Evolutionary conservation across 2,888 invertebrate genomes (phyloP).

Genomic region (Lumbricus terrestris): DNA sequence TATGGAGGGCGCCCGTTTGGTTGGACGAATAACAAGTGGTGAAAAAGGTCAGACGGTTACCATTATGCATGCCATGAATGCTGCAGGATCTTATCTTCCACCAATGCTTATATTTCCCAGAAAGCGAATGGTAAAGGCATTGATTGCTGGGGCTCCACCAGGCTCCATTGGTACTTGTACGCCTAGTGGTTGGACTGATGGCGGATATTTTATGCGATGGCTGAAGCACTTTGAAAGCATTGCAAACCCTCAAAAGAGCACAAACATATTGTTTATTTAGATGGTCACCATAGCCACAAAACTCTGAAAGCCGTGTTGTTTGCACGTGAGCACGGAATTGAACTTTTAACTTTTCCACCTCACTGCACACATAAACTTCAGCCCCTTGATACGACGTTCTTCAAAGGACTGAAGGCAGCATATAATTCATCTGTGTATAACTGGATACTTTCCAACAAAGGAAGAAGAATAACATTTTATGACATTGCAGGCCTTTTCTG

Average conservation of each 20-base stretch:
- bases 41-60: conserved; percentile 37
- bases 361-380: conserved; percentile 51
- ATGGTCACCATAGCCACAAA: conserved; percentile 52
- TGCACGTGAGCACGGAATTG: conserved; percentile 40
- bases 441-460: too few species aligned
- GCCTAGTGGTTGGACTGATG: conserved; percentile 49
- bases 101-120: conserved; percentile 47
- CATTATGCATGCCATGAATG: conserved; percentile 39
- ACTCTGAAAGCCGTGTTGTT: conserved; percentile 45
- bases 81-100: conserved; percentile 38
- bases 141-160: too few species aligned
- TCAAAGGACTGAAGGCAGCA: too few species aligned
- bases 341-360: conserved; percentile 45
- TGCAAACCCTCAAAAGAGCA: conserved; percentile 42
- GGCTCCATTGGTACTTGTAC: too few species aligned
- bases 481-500: too few species aligned
- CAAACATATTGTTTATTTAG: conserved; percentile 50
- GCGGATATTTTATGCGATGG: conserved; percentile 44
- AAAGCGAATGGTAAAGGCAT: conserved; percentile 46
- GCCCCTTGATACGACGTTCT: too few species aligned
- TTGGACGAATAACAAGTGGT: conserved; percentile 28
- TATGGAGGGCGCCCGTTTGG: too few species aligned
- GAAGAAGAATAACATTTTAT: too few species aligned
- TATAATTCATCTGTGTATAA: too few species aligned
- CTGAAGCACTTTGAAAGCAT: conserved; percentile 54